Evolutionary conservation across 2,888 invertebrate species (phyloP), one percentile per base, ranked within the genome.

Genomic region (Charanyca ferruginea): DNA sequence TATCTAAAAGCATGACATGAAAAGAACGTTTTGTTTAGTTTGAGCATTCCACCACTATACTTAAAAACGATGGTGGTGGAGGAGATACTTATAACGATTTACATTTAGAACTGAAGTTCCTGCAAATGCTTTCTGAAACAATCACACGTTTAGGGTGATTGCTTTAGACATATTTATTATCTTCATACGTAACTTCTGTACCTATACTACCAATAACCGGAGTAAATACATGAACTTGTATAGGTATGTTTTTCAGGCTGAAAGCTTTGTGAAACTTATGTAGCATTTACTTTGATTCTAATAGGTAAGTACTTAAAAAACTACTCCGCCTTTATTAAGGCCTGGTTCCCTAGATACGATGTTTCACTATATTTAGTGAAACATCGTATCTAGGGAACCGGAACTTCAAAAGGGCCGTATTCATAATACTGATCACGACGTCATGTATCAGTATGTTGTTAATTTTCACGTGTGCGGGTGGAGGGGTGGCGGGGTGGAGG

Each of bases 391-490:
- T 83, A 83, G 85, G 84, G 84, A 84, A 80, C 84, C 83, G 85
- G 87, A 85, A 87, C 88, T 87, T 87, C 83, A 88, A 90, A 90
- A 89, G 89, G 89, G 87, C 85, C 85, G 83, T 85, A 86, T 88
- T 87, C 87, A 89, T 88, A 91, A 89, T 88, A 87, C 88, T 90
- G 90, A 91, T 90, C 87, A 90, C 87, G 87, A 87, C 89, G 90
- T 89, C 88, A 88, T 88, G 89, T 92, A 92, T 90, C 89, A 89
- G 90, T 90, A 88, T 91, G 91, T 90, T 92, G 91, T 92, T 93
- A 92, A 93, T 93, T 93, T 94, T 94, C 91, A 93, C 92, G 92
- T 93, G 91, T 91, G 89, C 91, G 89, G 90, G 91, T 87, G 87
- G 90, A 85, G 89, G 89, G 88, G 84, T 85, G 84, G 89, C 90